Evolutionary conservation across 1,140 invertebrate genomes (phyloP).

Genomic region (Drosophila sechellia): DNA sequence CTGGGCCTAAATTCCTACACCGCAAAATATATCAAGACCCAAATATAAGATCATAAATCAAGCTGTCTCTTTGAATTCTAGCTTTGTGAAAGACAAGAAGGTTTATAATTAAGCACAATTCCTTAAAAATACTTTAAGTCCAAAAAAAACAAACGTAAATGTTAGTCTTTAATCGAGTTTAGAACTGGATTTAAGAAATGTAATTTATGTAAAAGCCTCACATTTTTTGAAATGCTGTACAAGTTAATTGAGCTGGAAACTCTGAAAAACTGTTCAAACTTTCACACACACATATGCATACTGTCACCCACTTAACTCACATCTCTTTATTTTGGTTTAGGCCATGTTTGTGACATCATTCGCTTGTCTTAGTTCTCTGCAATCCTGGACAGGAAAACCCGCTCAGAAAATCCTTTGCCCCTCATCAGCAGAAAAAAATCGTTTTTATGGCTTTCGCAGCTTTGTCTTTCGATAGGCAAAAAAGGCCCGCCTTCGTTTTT

Average conservation of each 20-base stretch:
- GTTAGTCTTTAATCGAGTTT: too few relatives aligned
- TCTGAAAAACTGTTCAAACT: not conserved
- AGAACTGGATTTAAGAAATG: too few relatives aligned
- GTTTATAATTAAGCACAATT: too few relatives aligned
- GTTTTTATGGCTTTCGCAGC: conserved; percentile 64
- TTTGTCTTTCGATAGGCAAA: conserved; percentile 69
- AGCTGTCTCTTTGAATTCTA: too few relatives aligned
- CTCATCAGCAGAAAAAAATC: conserved; percentile 15
- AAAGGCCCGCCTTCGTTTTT: conserved; percentile 30
- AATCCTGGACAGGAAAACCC: conserved; percentile 24
- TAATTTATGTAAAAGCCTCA: too few relatives aligned
- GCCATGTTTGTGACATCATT: conserved; percentile 44
- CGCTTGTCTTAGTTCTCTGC: conserved; percentile 30
- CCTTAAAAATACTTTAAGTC: not conserved
- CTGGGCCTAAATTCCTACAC: conserved; percentile 17
- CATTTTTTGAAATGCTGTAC: too few relatives aligned
- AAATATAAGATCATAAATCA: not conserved
- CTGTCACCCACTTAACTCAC: not conserved
- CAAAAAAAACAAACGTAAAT: not conserved
- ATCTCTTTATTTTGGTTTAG: not conserved
- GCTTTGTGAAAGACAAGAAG: too few relatives aligned
- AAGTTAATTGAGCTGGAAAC: too few relatives aligned
- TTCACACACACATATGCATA: not conserved
- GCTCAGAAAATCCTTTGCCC: conserved; percentile 28
- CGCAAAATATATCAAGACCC: not conserved